These are phyloP conservation scores for Hybos culiciformis DNA, from an alignment of 2,888 invertebrate genomes.

Conservation along the genomic window DNA sequence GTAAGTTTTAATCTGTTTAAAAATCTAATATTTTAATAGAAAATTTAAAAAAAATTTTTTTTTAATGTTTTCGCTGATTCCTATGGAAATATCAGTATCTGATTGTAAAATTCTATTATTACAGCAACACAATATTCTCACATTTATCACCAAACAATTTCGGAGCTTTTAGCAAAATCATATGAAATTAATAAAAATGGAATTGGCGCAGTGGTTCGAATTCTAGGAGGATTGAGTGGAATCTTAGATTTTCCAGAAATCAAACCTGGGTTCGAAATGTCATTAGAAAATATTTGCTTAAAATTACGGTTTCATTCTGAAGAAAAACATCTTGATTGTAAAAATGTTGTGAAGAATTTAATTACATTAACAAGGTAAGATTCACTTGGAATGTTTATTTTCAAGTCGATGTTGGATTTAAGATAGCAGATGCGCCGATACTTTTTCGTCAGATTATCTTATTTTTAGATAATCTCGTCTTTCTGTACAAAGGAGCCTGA, in stretches of 20 bases:
- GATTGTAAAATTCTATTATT: constrained; percentile 5
- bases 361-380: constrained; percentile 33
- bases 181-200: constrained; percentile 24
- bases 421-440: not conserved
- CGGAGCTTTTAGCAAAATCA: constrained; percentile 28
- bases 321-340: constrained; percentile 26
- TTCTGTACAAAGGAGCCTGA: too few relatives aligned
- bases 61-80: not conserved
- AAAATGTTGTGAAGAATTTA: constrained; percentile 38
- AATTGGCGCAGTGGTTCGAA: constrained; percentile 29
- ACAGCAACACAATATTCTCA: constrained; percentile 31
- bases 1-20: constrained; percentile 25
- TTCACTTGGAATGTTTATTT: constrained; percentile 4
- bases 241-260: constrained; percentile 29
- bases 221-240: constrained; percentile 30
- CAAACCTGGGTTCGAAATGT: constrained; percentile 31
- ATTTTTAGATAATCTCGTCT: too few relatives aligned
- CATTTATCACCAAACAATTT: constrained; percentile 34
- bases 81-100: not conserved
- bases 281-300: constrained; percentile 28
- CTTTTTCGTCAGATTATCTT: not conserved
- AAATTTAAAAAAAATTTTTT: not conserved
- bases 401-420: not conserved
- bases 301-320: constrained; percentile 29
- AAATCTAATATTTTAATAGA: not conserved